phyloP scores from a whole-genome alignment of 2,888 invertebrate species.

The Habroteleia sp. region DNA sequence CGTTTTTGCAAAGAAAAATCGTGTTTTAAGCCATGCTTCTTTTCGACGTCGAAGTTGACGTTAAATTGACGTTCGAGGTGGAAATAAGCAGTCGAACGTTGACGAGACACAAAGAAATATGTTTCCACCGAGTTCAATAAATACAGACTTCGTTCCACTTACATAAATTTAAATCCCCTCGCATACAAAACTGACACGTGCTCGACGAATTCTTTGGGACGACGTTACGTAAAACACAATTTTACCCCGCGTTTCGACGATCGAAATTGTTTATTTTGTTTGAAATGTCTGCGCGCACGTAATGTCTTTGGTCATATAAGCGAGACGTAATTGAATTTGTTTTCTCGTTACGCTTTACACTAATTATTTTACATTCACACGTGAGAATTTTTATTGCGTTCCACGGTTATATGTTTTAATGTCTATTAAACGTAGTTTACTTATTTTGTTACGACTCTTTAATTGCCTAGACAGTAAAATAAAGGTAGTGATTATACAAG shows the following conservation, averaged over 20 bases:
- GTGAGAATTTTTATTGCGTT: constrained; percentile 43
- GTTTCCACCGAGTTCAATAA: neutral
- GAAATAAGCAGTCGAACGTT: no score
- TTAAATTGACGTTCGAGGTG: no score
- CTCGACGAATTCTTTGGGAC: constrained; percentile 42
- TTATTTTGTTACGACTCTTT: constrained; percentile 27
- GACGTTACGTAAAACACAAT: constrained; percentile 35
- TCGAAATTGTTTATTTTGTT: no score
- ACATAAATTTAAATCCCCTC: constrained; percentile 29
- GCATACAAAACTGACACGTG: constrained; percentile 22
- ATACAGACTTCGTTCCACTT: constrained; percentile 3
- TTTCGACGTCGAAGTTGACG: constrained; percentile 10
- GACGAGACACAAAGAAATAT: neutral
- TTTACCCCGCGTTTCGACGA: no score
- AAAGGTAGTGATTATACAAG: no score
- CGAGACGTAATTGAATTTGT: constrained; percentile 19
- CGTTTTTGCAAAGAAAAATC: constrained; percentile 6
- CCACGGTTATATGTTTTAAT: constrained; percentile 23
- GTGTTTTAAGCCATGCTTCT: constrained; percentile 7
- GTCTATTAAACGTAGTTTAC: no score
- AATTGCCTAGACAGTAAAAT: no score
- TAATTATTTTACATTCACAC: constrained; percentile 13
- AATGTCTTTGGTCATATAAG: constrained; percentile 46
- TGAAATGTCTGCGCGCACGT: constrained; percentile 18
- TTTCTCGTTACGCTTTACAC: constrained; percentile 1